A percentile compares a stretch with the other conserved stretches of the same genome.
Conservation (phyloP, 1,140 invertebrate species). For the Periplaneta americana region DNA sequence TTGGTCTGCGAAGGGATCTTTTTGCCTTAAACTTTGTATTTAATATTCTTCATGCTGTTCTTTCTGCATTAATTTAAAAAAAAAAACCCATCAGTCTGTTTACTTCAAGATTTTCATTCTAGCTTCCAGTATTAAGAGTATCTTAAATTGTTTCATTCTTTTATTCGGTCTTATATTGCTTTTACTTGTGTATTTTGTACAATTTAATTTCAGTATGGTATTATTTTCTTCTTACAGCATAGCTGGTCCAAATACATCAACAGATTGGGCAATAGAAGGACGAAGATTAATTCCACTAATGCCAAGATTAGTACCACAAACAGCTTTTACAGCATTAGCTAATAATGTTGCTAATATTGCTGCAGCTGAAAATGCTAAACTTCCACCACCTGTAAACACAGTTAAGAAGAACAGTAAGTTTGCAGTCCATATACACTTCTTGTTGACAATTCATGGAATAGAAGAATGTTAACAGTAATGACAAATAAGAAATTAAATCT, state of each 20-base stretch:
- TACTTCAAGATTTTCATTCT: too few relatives aligned
- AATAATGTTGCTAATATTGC: conserved; percentile 55
- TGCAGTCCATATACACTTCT: too few relatives aligned
- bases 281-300: conserved; percentile 73
- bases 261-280: conserved; percentile 84
- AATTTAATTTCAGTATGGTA: conserved; percentile 14
- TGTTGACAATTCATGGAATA: too few relatives aligned
- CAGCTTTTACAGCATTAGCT: conserved; percentile 77
- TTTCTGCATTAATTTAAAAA: too few relatives aligned
- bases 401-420: conserved; percentile 25
- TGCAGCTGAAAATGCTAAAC: conserved; percentile 42
- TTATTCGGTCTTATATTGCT: background rate
- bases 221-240: conserved; percentile 50
- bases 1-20: too few relatives aligned
- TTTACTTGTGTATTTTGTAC: conserved; percentile 24
- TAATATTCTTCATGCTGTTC: too few relatives aligned
- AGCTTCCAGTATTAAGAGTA: background rate
- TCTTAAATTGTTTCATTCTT: background rate
- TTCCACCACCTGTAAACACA: conserved; percentile 33
- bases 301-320: conserved; percentile 73
- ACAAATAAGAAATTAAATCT: too few relatives aligned
- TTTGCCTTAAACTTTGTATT: too few relatives aligned
- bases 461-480: too few relatives aligned
- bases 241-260: conserved; percentile 69
- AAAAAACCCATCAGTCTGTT: too few relatives aligned